Conservation (phyloP, 2,113 vertebrate genomes). For the Eretmochelys imbricata region DNA sequence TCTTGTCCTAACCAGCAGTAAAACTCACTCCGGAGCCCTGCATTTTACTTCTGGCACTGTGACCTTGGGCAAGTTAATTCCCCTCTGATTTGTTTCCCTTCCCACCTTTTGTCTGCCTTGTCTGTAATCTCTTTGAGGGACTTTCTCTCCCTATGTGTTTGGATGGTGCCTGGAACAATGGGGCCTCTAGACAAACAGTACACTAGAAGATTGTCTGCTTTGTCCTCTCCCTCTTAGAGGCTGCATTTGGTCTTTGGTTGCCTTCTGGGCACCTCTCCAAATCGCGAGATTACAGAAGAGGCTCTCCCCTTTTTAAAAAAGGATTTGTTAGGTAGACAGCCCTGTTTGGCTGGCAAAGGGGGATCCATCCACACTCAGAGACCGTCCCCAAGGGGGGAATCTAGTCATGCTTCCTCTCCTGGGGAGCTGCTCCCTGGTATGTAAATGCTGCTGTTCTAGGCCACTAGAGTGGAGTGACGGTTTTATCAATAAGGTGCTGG, state of each 20-base stretch:
- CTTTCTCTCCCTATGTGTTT: neutral
- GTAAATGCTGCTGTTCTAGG: neutral
- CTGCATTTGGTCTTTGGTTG: neutral
- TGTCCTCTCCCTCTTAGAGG: neutral
- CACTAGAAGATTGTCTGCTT: neutral
- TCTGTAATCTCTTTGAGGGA: neutral
- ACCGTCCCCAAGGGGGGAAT: neutral
- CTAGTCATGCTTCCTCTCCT: neutral
- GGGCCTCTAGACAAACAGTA: neutral
- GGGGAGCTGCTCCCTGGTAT: neutral
- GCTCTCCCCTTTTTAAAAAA: neutral
- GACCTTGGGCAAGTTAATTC: neutral
- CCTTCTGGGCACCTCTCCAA: neutral
- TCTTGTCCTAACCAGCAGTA: neutral
- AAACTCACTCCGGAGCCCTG: neutral
- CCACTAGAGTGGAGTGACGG: neutral
- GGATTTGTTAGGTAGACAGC: neutral
- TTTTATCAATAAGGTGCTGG: rapidly evolving
- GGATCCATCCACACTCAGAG: neutral
- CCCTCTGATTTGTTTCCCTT: neutral
- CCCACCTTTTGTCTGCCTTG: neutral
- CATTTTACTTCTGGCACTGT: neutral
- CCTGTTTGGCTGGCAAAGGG: neutral
- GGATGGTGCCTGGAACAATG: neutral
- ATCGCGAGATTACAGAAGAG: neutral